These are phyloP conservation scores for Nestor notabilis DNA, from an alignment of 2,113 vertebrate species.

Conservation along the genomic window DNA sequence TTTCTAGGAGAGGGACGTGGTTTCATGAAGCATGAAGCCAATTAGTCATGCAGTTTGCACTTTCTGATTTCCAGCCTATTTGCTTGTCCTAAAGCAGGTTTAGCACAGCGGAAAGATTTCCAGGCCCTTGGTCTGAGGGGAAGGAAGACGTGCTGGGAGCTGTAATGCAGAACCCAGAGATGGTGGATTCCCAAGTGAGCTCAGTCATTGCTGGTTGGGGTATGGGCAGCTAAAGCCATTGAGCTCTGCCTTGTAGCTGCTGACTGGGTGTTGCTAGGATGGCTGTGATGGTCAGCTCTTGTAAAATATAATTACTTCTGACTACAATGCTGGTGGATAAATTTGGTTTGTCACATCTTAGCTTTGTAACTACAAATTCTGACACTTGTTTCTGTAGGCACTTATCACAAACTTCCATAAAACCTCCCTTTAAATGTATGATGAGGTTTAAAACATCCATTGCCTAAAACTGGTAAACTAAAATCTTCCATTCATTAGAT, in stretches of 20 bases:
- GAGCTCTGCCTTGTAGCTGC: neutral
- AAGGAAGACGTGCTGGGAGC: neutral
- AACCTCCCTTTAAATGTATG: neutral
- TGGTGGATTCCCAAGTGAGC: neutral
- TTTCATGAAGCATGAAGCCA: neutral
- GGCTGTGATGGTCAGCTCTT: neutral
- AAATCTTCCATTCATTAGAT: neutral
- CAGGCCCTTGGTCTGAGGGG: neutral
- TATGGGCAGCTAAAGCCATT: neutral
- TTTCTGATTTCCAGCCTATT: neutral
- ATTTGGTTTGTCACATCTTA: neutral
- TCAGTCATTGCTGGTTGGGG: rapidly evolving
- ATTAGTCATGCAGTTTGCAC: neutral
- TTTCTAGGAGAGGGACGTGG: neutral
- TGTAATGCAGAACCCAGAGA: rapidly evolving
- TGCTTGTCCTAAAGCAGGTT: neutral
- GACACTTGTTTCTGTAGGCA: neutral
- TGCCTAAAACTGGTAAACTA: neutral
- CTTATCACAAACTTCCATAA: neutral
- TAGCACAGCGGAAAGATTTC: neutral
- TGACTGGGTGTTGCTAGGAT: neutral
- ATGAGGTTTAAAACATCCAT: neutral
- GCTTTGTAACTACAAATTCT: neutral
- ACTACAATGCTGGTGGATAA: neutral
- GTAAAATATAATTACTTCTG: neutral